Evolutionary conservation across 2,888 invertebrate genomes (phyloP).

Genomic region (Conchocele bisecta): DNA sequence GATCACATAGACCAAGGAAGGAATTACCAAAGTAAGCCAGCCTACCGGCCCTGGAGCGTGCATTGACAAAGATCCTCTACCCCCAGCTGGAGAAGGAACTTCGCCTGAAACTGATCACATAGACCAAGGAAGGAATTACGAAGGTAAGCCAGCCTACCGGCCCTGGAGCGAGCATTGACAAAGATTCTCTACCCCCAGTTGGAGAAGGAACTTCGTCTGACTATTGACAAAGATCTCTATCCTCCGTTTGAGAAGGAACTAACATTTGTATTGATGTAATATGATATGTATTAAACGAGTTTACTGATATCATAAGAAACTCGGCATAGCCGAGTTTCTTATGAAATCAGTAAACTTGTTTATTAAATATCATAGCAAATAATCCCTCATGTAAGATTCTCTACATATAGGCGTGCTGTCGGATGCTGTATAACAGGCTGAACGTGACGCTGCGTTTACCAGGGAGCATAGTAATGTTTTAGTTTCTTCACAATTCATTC

Average conservation of each 20-base stretch:
- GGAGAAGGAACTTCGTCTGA: slow-evolving; percentile 92
- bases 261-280: too few relatives aligned
- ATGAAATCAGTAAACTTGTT: too few relatives aligned
- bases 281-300: too few relatives aligned
- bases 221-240: too few relatives aligned
- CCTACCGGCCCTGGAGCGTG: slow-evolving; percentile 94
- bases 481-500: too few relatives aligned
- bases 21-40: slow-evolving; percentile 81
- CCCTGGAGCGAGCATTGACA: slow-evolving; percentile 93
- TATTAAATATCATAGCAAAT: too few relatives aligned
- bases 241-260: too few relatives aligned
- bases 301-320: too few relatives aligned
- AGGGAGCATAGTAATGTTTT: too few relatives aligned
- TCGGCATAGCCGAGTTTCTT: too few relatives aligned
- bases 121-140: slow-evolving; percentile 87
- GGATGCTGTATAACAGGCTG: slow-evolving; percentile 94
- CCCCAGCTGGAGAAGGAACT: slow-evolving; percentile 95
- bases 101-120: slow-evolving; percentile 89
- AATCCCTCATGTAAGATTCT: too few relatives aligned
- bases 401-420: slow-evolving; percentile 88
- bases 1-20: slow-evolving; percentile 90
- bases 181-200: slow-evolving; percentile 95
- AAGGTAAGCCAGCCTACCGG: slow-evolving; percentile 86
- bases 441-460: too few relatives aligned
- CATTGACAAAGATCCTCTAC: slow-evolving; percentile 93